Percentiles rank a stretch among this genome's conserved stretches.
phyloP scores from a whole-genome alignment of 2,888 invertebrate species.

The Phania funesta region DNA sequence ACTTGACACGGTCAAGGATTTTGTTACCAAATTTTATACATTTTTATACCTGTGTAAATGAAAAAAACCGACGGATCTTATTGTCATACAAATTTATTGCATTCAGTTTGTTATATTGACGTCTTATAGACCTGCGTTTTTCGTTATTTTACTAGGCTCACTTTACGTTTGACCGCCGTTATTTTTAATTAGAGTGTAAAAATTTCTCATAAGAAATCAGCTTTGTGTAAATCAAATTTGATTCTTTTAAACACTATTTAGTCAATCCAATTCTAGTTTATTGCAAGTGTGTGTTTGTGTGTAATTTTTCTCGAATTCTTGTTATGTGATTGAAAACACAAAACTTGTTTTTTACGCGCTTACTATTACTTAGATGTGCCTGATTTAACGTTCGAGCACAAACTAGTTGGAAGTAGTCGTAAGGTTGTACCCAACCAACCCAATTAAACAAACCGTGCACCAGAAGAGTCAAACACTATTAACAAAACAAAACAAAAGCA shows the following conservation, averaged over 20 bases:
- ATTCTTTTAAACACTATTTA: slow-evolving; percentile 23
- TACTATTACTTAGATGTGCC: slow-evolving; percentile 78
- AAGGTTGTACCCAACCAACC: slow-evolving; percentile 45
- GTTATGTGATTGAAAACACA: slow-evolving; percentile 56
- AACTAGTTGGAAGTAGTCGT: slow-evolving; percentile 77
- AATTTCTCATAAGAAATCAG: slow-evolving; percentile 53
- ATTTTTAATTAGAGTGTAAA: slow-evolving; percentile 29
- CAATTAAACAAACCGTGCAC: slow-evolving; percentile 39
- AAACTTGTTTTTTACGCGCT: slow-evolving; percentile 74
- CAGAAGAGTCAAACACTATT: slow-evolving; percentile 68
- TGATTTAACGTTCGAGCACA: slow-evolving; percentile 80
- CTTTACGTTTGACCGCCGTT: slow-evolving; percentile 51
- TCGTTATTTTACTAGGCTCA: neutral
- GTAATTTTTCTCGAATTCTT: slow-evolving; percentile 57
- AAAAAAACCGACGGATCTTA: slow-evolving; percentile 48
- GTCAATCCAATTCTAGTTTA: slow-evolving; percentile 47
- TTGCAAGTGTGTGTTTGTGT: slow-evolving; percentile 27
- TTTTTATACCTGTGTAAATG: neutral
- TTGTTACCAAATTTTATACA: neutral
- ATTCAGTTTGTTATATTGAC: neutral
- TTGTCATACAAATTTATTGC: neutral
- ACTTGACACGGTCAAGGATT: slow-evolving; percentile 47
- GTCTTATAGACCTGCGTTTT: slow-evolving; percentile 10
- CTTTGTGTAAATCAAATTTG: slow-evolving; percentile 57
- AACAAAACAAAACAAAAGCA: neutral